Evolutionary conservation across 2,888 invertebrate genomes (phyloP).

Genomic region (Timema podura): DNA sequence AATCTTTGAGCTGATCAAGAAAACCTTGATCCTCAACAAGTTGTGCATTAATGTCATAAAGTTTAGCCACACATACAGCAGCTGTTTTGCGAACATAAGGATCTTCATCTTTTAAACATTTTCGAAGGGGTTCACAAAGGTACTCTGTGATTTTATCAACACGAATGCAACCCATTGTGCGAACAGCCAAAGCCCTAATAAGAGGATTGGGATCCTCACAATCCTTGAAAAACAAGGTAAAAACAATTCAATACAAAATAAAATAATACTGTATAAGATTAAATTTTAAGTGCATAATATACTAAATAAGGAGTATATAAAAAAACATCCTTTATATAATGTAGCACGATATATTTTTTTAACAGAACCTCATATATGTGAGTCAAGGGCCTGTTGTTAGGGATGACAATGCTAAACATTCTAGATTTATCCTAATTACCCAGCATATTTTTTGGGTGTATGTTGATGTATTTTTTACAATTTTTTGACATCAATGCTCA

Average conservation of each 20-base stretch:
- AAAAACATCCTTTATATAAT: not conserved
- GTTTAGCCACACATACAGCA: slow-evolving; percentile 97
- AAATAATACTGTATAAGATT: too few species aligned
- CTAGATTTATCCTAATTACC: too few species aligned
- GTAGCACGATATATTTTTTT: not conserved
- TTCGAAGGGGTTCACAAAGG: slow-evolving; percentile 94
- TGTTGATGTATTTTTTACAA: too few species aligned
- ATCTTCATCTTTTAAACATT: slow-evolving; percentile 92
- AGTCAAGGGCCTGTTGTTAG: too few species aligned
- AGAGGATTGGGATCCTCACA: slow-evolving; percentile 99
- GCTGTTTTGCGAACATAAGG: slow-evolving; percentile 98
- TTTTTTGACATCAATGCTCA: too few species aligned
- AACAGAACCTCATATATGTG: too few species aligned
- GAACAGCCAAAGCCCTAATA: slow-evolving; percentile 94
- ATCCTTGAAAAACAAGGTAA: slow-evolving; percentile 54
- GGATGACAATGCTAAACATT: too few species aligned
- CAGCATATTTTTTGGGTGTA: too few species aligned
- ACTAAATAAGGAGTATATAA: too few species aligned
- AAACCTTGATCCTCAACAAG: slow-evolving; percentile 86
- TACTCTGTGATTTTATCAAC: slow-evolving; percentile 99
- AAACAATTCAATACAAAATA: too few species aligned
- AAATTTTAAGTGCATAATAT: too few species aligned
- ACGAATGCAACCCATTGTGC: slow-evolving; percentile 99
- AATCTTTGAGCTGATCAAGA: slow-evolving; percentile 91
- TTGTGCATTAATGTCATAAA: slow-evolving; percentile 88